These are phyloP conservation scores for Anguilla japonica DNA, from an alignment of 2,113 vertebrate genomes.

Conservation along the genomic window DNA sequence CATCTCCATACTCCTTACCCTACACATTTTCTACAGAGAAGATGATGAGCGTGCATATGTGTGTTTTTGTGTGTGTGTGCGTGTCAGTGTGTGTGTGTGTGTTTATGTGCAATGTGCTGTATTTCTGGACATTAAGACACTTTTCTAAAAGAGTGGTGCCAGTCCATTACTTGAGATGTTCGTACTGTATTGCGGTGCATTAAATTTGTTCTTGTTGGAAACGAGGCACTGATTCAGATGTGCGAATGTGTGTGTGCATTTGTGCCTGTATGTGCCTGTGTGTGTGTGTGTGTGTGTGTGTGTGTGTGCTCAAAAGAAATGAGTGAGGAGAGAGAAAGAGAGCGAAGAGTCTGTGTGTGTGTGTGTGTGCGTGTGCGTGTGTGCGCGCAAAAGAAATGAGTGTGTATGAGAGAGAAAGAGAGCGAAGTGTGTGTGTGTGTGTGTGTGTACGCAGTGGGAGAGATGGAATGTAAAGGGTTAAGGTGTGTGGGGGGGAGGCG, in stretches of 20 bases:
- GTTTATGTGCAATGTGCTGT: background rate
- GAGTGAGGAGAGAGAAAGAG: too few relatives aligned
- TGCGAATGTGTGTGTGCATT: too few relatives aligned
- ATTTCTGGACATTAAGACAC: too few relatives aligned
- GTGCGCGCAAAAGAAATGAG: too few relatives aligned
- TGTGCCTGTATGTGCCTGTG: constrained; percentile 20
- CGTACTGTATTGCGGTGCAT: too few relatives aligned
- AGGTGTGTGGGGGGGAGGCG: constrained; percentile 31
- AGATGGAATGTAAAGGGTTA: background rate
- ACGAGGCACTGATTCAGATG: too few relatives aligned
- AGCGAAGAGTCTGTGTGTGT: background rate
- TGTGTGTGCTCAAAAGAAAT: background rate
- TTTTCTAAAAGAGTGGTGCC: too few relatives aligned
- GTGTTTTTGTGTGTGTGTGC: background rate
- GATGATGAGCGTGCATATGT: background rate
- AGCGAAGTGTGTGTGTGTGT: too few relatives aligned
- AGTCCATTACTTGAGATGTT: too few relatives aligned
- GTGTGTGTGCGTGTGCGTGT: constrained; percentile 37
- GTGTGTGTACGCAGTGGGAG: background rate
- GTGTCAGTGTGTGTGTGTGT: background rate
- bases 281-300: constrained; percentile 32
- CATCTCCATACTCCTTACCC: background rate
- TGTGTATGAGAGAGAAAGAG: constrained; percentile 8
- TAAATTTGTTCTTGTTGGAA: too few relatives aligned
- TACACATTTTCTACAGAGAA: background rate